phyloP scores from a whole-genome alignment of 2,888 invertebrate species.

The Diadromus collaris region DNA sequence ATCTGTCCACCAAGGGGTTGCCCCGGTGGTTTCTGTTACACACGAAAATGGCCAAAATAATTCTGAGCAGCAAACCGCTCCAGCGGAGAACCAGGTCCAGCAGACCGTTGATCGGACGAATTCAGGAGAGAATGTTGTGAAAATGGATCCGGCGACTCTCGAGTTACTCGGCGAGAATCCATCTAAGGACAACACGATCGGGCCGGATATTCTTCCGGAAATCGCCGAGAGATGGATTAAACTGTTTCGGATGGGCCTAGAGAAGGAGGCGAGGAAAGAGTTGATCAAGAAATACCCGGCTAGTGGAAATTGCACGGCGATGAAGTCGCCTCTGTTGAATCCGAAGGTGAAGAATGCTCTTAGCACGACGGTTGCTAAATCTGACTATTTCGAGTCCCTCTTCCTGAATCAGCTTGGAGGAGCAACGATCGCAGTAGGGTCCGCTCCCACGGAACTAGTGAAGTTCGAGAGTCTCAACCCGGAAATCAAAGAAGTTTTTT shows the following conservation, averaged over 20 bases:
- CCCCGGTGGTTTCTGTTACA: background rate
- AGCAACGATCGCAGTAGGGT: background rate
- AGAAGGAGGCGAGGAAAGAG: conserved; percentile 3
- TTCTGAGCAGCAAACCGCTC: background rate
- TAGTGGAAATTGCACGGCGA: background rate
- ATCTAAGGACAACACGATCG: background rate
- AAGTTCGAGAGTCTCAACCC: background rate
- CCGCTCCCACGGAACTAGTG: background rate
- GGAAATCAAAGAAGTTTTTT: background rate
- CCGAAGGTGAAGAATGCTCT: background rate
- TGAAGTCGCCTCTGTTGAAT: conserved; percentile 3
- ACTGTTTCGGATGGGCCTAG: background rate
- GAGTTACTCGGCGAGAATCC: background rate
- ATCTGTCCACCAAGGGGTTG: background rate
- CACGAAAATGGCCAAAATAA: background rate
- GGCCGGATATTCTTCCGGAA: conserved; percentile 9
- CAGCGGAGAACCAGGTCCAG: too few species aligned
- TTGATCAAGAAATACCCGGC: conserved; percentile 6
- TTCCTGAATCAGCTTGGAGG: background rate
- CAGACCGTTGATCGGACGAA: background rate
- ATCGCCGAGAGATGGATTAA: conserved; percentile 12
- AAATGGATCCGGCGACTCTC: background rate
- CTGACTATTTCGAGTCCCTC: background rate
- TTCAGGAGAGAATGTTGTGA: background rate
- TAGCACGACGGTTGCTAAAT: background rate